A percentile compares a stretch with the other conserved stretches of the same genome.
Conservation (phyloP, 2,113 vertebrate genomes). For the Pungitius pungitius region DNA sequence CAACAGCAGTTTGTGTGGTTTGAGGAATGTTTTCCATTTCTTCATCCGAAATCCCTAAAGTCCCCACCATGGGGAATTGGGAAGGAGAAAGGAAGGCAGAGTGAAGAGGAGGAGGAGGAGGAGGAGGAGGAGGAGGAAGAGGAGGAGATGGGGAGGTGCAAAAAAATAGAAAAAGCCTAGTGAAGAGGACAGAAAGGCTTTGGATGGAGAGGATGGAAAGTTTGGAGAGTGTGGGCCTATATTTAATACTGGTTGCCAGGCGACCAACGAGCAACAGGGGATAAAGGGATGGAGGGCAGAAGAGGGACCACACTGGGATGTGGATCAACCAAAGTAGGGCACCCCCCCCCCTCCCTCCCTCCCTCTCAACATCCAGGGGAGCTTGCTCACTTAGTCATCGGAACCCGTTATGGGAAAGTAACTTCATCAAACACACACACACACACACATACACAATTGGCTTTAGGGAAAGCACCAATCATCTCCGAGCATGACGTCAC, state of each 20-base stretch:
- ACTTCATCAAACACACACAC: slow-evolving; percentile 8
- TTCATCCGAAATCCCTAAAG: slow-evolving; percentile 77
- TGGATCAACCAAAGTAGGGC: slow-evolving; percentile 35
- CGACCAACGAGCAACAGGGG: slow-evolving; percentile 78
- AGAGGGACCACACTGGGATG: slow-evolving; percentile 64
- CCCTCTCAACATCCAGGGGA: slow-evolving; percentile 6
- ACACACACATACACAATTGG: slow-evolving; percentile 5
- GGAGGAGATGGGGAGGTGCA: slow-evolving; percentile 17
- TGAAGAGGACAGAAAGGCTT: slow-evolving; percentile 69
- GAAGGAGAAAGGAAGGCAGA: slow-evolving; percentile 33
- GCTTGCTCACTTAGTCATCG: slow-evolving; percentile 15
- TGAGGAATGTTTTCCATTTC: slow-evolving; percentile 83
- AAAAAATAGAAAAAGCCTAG: slow-evolving; percentile 32
- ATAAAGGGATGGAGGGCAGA: slow-evolving; percentile 64
- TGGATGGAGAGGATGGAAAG: slow-evolving; percentile 82
- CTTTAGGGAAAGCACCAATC: slow-evolving; percentile 25
- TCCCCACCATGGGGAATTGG: slow-evolving; percentile 70
- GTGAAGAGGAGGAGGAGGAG: slow-evolving; percentile 48
- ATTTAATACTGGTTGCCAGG: slow-evolving; percentile 82
- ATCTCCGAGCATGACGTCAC: slow-evolving; percentile 44
- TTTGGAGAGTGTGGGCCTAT: slow-evolving; percentile 78
- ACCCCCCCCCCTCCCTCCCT: neutral
- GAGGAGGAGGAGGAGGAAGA: slow-evolving; percentile 53
- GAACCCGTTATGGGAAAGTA: slow-evolving; percentile 1
- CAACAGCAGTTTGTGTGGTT: slow-evolving; percentile 76